Evolutionary conservation across 2,888 invertebrate genomes (phyloP).

Genomic region (Mesodorylaimus sp.): DNA sequence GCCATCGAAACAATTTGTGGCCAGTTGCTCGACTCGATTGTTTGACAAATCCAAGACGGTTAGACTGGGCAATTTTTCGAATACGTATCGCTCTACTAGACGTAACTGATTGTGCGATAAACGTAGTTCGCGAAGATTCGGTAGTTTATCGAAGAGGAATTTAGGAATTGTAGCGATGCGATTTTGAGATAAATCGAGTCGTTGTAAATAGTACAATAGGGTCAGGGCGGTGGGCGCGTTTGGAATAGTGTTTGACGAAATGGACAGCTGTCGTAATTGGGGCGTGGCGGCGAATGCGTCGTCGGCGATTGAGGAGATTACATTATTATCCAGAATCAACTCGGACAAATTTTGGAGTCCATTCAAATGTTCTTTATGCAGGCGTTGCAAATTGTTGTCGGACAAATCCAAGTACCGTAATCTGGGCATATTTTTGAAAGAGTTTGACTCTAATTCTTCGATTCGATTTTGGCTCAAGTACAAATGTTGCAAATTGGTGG

Average conservation of each 20-base stretch:
- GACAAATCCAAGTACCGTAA: background rate
- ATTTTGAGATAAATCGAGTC: slow-evolving; percentile 4
- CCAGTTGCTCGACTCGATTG: slow-evolving; percentile 51
- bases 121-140: slow-evolving; percentile 13
- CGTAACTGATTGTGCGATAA: slow-evolving; percentile 9
- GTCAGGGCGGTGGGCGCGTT: slow-evolving; percentile 5
- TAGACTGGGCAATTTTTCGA: slow-evolving; percentile 9
- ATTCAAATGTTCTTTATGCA: slow-evolving; percentile 65
- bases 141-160: slow-evolving; percentile 6
- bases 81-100: slow-evolving; percentile 2
- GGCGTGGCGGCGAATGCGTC: slow-evolving; percentile 1
- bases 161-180: background rate
- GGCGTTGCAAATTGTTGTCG: slow-evolving; percentile 58
- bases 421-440: background rate
- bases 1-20: slow-evolving; percentile 60
- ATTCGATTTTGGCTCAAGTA: slow-evolving; percentile 15
- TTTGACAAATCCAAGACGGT: slow-evolving; percentile 37
- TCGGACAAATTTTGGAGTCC: slow-evolving; percentile 66
- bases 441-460: slow-evolving; percentile 13
- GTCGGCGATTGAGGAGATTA: background rate
- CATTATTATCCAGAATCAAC: slow-evolving; percentile 36
- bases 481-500: slow-evolving; percentile 54
- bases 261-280: slow-evolving; percentile 5
- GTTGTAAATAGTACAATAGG: background rate
- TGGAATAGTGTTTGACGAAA: slow-evolving; percentile 4